phyloP scores from a whole-genome alignment of 2,113 vertebrate genomes.

The Corynorhinus townsendii region DNA sequence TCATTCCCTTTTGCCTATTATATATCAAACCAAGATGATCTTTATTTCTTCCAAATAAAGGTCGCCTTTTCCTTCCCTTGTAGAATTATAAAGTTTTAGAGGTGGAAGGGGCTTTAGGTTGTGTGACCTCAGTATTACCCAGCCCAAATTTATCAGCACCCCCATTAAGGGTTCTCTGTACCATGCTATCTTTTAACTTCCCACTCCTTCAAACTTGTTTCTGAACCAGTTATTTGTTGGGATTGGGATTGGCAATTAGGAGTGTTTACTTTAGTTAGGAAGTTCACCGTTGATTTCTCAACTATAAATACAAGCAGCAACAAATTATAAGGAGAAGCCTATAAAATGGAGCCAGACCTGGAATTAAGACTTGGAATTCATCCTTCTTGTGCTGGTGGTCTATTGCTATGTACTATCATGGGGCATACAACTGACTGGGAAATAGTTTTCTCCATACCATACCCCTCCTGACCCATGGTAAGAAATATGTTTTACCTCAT shows the following conservation, averaged over 20 bases:
- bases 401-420: neutral
- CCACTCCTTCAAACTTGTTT: slow-evolving; percentile 27
- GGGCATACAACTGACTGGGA: neutral
- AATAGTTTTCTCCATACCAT: neutral
- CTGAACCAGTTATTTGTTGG: slow-evolving; percentile 45
- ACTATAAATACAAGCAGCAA: neutral
- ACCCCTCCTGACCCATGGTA: neutral
- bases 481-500: neutral
- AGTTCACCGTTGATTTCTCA: neutral
- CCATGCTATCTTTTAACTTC: slow-evolving; percentile 24
- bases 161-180: neutral
- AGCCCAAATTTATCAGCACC: neutral
- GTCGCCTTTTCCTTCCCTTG: neutral
- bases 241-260: slow-evolving; percentile 11
- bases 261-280: slow-evolving; percentile 43
- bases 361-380: neutral
- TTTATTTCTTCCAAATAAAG: neutral
- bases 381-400: neutral
- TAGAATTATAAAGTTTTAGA: neutral
- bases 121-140: neutral
- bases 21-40: neutral
- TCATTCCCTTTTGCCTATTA: slow-evolving; percentile 27
- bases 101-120: neutral
- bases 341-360: neutral
- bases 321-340: neutral